Percentiles rank a stretch among this genome's conserved stretches.
Evolutionary conservation across 2,797 vertebrate species (phyloP).

Genomic region (Lacerta bilineata): DNA sequence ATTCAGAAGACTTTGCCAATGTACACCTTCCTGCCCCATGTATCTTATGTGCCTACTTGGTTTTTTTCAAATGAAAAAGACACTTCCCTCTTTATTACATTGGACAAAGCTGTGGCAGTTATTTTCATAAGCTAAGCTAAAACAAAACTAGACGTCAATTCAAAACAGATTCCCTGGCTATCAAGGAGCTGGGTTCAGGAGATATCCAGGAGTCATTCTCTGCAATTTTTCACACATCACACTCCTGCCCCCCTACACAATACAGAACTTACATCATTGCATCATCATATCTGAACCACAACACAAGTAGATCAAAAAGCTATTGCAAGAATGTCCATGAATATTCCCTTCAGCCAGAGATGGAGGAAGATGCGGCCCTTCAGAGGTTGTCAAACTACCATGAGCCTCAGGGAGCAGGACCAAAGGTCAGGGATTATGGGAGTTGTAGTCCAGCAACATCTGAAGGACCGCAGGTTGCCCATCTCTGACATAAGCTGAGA

Average conservation of each 20-base stretch:
- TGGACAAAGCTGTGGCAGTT: not conserved
- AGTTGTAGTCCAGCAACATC: too few species aligned
- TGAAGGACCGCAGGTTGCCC: too few species aligned
- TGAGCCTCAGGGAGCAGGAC: too few species aligned
- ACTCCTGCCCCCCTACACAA: fast-evolving
- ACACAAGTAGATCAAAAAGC: not conserved
- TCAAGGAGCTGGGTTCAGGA: too few species aligned
- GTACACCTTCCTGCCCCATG: not conserved
- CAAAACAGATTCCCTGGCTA: too few species aligned
- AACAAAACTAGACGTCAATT: not conserved
- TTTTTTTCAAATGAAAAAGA: not conserved
- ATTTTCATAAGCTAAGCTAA: not conserved
- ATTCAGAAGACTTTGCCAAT: not conserved
- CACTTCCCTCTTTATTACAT: not conserved
- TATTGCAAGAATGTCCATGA: not conserved
- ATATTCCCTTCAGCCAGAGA: not conserved
- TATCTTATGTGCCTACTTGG: not conserved
- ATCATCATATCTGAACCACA: not conserved
- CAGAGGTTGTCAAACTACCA: too few species aligned
- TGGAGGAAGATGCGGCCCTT: too few species aligned
- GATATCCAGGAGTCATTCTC: too few species aligned
- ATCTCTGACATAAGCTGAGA: not conserved
- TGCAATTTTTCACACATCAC: not conserved
- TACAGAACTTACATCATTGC: not conserved
- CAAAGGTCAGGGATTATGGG: too few species aligned